phyloP scores from a whole-genome alignment of 2,113 vertebrate genomes.

The Leiothrix lutea region DNA sequence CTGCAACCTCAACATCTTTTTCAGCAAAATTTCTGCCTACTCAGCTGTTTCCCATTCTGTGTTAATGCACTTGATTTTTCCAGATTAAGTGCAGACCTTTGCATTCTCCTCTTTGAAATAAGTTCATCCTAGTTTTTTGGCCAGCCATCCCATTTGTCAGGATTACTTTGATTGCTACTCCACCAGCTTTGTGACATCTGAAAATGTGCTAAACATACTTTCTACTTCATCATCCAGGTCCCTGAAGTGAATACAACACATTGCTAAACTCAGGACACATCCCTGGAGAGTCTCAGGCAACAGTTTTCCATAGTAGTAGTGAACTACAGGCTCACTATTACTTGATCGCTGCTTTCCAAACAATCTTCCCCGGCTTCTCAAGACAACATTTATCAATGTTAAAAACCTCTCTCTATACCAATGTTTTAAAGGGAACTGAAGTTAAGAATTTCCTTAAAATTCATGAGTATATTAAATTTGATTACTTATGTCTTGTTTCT shows the following conservation, averaged over 20 bases:
- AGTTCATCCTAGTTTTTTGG: not conserved
- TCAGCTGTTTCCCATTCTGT: slow-evolving; percentile 44
- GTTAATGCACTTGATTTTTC: slow-evolving; percentile 16
- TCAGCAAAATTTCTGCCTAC: slow-evolving; percentile 30
- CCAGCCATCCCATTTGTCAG: slow-evolving; percentile 2
- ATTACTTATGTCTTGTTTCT: not conserved
- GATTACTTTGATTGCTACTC: not conserved
- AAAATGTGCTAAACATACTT: not conserved
- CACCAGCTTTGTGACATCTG: not conserved
- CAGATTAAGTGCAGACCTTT: slow-evolving; percentile 38
- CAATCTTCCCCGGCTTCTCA: not conserved
- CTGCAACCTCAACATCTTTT: slow-evolving; percentile 26
- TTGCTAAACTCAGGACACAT: not conserved
- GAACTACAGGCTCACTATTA: not conserved
- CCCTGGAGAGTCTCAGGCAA: not conserved
- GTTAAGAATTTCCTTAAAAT: not conserved
- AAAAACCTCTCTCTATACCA: not conserved
- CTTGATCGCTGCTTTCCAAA: not conserved
- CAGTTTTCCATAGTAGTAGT: not conserved
- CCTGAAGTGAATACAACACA: not conserved
- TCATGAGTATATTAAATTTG: not conserved
- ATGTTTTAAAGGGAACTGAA: not conserved
- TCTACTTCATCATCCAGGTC: not conserved
- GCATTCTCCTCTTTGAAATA: slow-evolving; percentile 33
- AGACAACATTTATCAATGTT: not conserved